Evolutionary conservation across 23 tunicate species (phyloP).

Genomic region (Ascidia mentula): DNA sequence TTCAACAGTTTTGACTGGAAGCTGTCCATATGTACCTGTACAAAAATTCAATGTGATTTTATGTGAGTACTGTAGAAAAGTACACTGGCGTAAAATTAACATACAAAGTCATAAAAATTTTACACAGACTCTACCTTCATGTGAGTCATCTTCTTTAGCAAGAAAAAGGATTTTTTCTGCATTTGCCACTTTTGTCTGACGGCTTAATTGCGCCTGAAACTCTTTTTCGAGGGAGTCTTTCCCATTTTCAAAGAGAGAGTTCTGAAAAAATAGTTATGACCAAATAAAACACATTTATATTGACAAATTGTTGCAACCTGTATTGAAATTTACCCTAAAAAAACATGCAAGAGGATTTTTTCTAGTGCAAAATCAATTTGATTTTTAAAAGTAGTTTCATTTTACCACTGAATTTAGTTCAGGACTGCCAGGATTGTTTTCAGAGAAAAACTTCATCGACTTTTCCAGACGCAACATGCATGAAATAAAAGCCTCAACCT

Average conservation of each 20-base stretch:
- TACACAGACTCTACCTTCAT: no score
- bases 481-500: slow-evolving; percentile 63
- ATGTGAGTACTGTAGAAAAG: no score
- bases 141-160: no score
- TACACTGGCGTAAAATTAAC: no score
- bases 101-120: no score
- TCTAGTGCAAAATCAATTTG: no score
- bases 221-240: slow-evolving; percentile 59
- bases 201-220: slow-evolving; percentile 37
- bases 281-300: background rate
- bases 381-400: no score
- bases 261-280: background rate
- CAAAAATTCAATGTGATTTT: background rate
- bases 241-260: slow-evolving; percentile 27
- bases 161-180: slow-evolving; percentile 12
- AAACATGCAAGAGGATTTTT: no score
- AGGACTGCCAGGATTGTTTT: slow-evolving; percentile 96
- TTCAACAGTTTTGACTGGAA: slow-evolving; percentile 58
- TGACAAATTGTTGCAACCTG: no score
- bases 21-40: background rate
- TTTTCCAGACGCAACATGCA: slow-evolving; percentile 71
- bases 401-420: slow-evolving; percentile 89
- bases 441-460: slow-evolving; percentile 81
- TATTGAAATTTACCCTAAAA: no score
- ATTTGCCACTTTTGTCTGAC: slow-evolving; percentile 35